Conservation (phyloP, 2,113 vertebrate genomes). For the Astur gentilis region DNA sequence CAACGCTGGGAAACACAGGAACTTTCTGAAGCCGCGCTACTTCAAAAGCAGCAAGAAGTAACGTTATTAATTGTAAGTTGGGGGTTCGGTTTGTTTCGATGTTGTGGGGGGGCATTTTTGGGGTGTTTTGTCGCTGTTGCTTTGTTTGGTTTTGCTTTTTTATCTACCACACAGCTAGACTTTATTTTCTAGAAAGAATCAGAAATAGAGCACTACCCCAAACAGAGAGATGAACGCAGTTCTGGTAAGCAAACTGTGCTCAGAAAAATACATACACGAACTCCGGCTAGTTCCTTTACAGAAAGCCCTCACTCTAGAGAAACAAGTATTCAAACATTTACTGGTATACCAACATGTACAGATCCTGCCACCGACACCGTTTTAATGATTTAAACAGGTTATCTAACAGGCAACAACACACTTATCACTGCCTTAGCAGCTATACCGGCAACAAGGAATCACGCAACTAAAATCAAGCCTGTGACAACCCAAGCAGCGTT, state of each 20-base stretch:
- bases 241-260: background rate
- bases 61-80: background rate
- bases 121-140: background rate
- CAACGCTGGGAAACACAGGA: background rate
- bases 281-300: background rate
- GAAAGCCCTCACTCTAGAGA: background rate
- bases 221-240: background rate
- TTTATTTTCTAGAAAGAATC: background rate
- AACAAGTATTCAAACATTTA: background rate
- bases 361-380: background rate
- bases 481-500: background rate
- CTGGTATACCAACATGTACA: background rate
- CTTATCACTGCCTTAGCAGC: background rate
- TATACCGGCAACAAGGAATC: background rate
- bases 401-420: background rate
- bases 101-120: rapidly evolving
- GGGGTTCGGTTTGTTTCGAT: background rate
- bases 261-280: background rate
- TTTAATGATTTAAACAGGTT: background rate
- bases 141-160: background rate
- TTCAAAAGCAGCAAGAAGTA: background rate
- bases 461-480: background rate
- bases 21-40: rapidly evolving
- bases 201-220: background rate
- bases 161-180: background rate